Percentiles rank a stretch among this genome's conserved stretches.
Evolutionary conservation across 1,140 invertebrate species (phyloP).

Genomic region (Hesperophylax magnus): DNA sequence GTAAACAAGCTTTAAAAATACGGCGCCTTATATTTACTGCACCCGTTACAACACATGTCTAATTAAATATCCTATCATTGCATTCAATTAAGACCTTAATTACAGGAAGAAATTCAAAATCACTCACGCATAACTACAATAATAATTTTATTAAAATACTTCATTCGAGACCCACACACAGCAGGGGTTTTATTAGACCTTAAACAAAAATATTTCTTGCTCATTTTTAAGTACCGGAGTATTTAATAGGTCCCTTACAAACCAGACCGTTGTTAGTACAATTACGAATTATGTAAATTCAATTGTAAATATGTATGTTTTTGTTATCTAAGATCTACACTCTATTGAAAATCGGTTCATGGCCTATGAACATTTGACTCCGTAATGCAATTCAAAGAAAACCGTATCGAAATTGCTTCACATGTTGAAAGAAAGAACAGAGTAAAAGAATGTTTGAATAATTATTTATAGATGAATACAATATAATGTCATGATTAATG

Average conservation of each 20-base stretch:
- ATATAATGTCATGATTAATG: too few relatives aligned
- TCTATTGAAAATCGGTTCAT: conserved; percentile 4
- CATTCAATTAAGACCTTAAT: neutral
- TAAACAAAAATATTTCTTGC: neutral
- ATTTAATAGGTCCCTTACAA: too few relatives aligned
- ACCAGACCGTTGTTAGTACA: neutral
- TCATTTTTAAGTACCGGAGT: neutral
- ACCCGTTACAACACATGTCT: conserved; percentile 2
- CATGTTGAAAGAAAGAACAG: neutral
- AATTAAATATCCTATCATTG: neutral
- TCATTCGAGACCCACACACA: neutral
- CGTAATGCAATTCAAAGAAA: conserved; percentile 17
- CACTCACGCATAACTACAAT: neutral
- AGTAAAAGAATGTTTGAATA: too few relatives aligned
- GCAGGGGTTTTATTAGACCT: neutral
- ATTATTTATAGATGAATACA: too few relatives aligned
- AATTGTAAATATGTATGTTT: neutral
- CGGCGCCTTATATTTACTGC: neutral
- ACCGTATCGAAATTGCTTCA: neutral
- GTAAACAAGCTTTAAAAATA: too few relatives aligned
- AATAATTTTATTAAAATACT: neutral
- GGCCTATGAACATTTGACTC: conserved; percentile 7
- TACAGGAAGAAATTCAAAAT: conserved; percentile 7
- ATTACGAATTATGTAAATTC: conserved; percentile 16
- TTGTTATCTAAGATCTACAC: neutral